These are phyloP conservation scores for Peromyscus polionotus DNA, from an alignment of 2,113 vertebrate species.

Conservation along the genomic window DNA sequence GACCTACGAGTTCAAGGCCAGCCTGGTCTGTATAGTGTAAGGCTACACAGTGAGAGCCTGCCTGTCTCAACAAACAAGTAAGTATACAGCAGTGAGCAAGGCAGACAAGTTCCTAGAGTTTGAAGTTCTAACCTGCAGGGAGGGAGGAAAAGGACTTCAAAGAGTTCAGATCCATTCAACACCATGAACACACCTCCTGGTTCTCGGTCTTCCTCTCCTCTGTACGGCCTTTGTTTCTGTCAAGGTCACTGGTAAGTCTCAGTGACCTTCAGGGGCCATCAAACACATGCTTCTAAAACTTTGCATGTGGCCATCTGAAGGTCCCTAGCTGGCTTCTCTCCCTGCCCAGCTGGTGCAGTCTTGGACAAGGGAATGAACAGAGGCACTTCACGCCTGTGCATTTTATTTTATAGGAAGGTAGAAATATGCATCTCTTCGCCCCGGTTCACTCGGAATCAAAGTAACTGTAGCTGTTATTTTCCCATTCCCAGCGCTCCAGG, in stretches of 20 bases:
- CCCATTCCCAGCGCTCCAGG: not conserved
- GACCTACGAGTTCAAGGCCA: not conserved
- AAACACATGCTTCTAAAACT: not conserved
- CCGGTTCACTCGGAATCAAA: not conserved
- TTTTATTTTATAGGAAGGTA: not conserved
- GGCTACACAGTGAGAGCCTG: not conserved
- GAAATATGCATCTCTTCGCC: not conserved
- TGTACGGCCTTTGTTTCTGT: not conserved
- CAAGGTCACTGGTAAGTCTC: not conserved
- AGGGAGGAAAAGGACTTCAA: not conserved
- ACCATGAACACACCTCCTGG: accelerated
- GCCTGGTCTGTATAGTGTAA: not conserved
- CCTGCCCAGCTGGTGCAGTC: not conserved
- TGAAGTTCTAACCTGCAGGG: not conserved
- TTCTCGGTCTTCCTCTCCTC: not conserved
- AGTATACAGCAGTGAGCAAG: not conserved
- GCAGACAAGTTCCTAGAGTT: not conserved
- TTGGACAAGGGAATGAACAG: not conserved
- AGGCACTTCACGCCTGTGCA: not conserved
- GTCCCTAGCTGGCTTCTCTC: not conserved
- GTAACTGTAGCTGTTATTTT: not conserved
- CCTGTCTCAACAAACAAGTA: not conserved
- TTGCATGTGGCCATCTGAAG: not conserved
- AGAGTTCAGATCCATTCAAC: not conserved
- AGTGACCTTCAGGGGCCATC: no score